Evolutionary conservation across 1,140 invertebrate genomes (phyloP).

Genomic region (Lordiphosa collinella): DNA sequence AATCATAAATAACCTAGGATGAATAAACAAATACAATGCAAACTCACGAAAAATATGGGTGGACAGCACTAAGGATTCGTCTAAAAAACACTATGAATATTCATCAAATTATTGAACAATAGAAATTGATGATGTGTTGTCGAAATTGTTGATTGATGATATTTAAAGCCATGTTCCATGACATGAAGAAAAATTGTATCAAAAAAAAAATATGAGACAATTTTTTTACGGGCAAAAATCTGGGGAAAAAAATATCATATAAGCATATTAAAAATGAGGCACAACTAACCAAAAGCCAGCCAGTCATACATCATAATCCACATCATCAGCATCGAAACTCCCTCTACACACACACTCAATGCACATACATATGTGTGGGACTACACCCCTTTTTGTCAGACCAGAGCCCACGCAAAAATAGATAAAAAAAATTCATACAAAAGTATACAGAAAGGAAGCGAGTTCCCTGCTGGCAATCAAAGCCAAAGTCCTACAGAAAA

Average conservation of each 20-base stretch:
- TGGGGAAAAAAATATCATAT: constrained; percentile 37
- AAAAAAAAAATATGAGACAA: constrained; percentile 3
- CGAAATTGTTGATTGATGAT: constrained; percentile 70
- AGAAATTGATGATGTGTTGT: constrained; percentile 76
- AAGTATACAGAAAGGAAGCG: constrained; percentile 12
- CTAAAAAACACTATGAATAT: constrained; percentile 73
- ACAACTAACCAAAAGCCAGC: constrained; percentile 12
- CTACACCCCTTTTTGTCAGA: constrained; percentile 39
- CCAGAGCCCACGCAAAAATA: constrained; percentile 48
- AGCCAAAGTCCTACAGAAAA: constrained; percentile 52
- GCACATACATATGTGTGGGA: constrained; percentile 18
- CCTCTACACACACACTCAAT: constrained; percentile 32
- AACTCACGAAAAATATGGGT: constrained; percentile 8
- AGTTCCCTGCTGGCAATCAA: constrained; percentile 61
- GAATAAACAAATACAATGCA: constrained; percentile 60
- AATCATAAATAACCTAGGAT: constrained; percentile 62
- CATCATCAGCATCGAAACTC: constrained; percentile 28
- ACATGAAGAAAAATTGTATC: not conserved
- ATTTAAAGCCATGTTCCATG: constrained; percentile 11
- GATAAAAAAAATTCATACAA: constrained; percentile 40
- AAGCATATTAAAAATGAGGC: constrained; percentile 43
- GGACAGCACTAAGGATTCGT: constrained; percentile 13
- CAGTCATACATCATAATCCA: constrained; percentile 75
- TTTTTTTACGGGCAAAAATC: constrained; percentile 35
- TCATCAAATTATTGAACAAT: constrained; percentile 76